Percentiles rank a stretch among this genome's conserved stretches.
Evolutionary conservation across 2,113 vertebrate genomes (phyloP).

Genomic region (Dicerorhinus sumatrensis): DNA sequence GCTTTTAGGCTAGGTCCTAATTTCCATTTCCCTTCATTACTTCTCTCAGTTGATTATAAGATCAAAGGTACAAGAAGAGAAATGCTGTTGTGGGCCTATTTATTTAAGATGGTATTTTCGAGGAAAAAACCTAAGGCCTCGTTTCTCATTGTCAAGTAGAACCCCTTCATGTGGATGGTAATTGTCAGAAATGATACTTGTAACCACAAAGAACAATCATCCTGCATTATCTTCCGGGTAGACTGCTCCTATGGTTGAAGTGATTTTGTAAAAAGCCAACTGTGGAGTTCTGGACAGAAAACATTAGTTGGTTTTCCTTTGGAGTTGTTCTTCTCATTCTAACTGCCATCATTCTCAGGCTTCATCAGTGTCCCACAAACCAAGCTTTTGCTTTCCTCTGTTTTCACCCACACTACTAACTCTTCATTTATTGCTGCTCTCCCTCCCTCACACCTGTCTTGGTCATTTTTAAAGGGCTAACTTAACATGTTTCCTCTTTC

Average conservation of each 20-base stretch:
- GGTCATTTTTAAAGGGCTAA: neutral
- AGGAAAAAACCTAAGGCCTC: neutral
- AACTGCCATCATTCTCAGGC: neutral
- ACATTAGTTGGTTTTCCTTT: neutral
- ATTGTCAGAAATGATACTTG: constrained; percentile 51
- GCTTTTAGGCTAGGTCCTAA: neutral
- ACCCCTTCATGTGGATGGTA: neutral
- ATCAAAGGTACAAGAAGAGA: constrained; percentile 1
- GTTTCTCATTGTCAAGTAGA: constrained; percentile 51
- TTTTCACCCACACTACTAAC: neutral
- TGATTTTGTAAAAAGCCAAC: neutral
- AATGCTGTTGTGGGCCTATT: neutral
- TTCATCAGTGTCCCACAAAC: neutral
- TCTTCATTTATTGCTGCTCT: neutral
- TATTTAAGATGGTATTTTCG: constrained; percentile 21
- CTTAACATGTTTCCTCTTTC: neutral
- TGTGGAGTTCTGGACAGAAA: neutral
- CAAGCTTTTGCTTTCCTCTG: neutral
- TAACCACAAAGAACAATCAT: neutral
- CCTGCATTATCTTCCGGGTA: neutral
- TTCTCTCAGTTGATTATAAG: constrained; percentile 17
- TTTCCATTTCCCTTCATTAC: neutral
- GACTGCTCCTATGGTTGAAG: neutral
- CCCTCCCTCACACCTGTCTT: neutral
- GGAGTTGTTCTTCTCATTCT: neutral